Evolutionary conservation across 2,888 invertebrate species (phyloP), one percentile per base, ranked within the genome.

Genomic region (Drosophila gaucha): DNA sequence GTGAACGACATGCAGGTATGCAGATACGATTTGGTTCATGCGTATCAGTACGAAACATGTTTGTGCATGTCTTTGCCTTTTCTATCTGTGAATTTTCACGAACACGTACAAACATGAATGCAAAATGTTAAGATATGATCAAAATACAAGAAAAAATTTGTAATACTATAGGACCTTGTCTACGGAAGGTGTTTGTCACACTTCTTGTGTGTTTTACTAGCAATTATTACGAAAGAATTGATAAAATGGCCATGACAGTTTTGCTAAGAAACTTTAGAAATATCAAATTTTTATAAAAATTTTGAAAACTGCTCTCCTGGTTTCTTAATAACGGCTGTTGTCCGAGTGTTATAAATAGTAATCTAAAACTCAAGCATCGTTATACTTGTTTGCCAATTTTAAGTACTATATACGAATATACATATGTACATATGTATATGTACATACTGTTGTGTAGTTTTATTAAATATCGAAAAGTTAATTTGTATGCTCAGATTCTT

Each of bases 91-190:
- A 10, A 41, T 58, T 60, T 56, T 24, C 49, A 67, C 31, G 47
- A 43, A 60, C 70, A 70, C 66, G 66, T 60, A 38, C 35, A 58
- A 64, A 49, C 51, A 49, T 56, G 57, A 44, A 54, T 67, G 54
- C 26, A 24, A 54, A 58, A 60, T 55, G 26, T 24, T n/a, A 18
- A 30, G 49, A 49, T 49, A 22, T n/a, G 14, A 55, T 30, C 36
- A 16, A 39, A 52, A 16, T 62, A 50, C 33, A 46, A 16, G n/a
- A 26, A 16, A 43, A 33, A 51, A 24, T 46, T 26, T 6, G 30
- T 14, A 8, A n/a, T 12, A 55, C 33, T 60, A 55, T 35, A 39
- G 35, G 18, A 28, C 14, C 12, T 33, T 14, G 18, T 20, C 41
- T 18, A 6, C 58, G 43, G 36, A 41, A 8, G 49, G 49, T 31